Percentiles rank a stretch among this genome's conserved stretches.
These are phyloP conservation scores for Triplophysa tibetana DNA, from an alignment of 2,113 vertebrate genomes.

Conservation along the genomic window DNA sequence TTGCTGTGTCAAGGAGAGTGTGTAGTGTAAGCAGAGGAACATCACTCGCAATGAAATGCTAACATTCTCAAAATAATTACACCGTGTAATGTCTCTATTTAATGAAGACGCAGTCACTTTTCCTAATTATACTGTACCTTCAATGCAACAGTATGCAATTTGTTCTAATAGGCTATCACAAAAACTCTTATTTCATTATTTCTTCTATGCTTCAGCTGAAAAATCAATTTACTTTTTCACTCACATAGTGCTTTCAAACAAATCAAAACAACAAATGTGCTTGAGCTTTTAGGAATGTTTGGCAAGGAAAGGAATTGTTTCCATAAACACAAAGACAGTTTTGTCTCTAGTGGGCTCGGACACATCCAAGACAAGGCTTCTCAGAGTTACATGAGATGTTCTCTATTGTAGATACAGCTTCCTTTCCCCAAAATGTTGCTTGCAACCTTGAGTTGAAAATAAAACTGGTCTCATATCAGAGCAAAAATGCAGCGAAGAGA, in stretches of 20 bases:
- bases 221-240: background rate
- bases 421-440: constrained; percentile 18
- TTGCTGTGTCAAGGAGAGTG: too few species aligned
- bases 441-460: background rate
- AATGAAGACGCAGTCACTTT: constrained; percentile 4
- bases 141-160: background rate
- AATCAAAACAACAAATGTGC: background rate
- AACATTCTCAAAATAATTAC: constrained; percentile 12
- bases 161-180: constrained; percentile 15
- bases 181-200: background rate
- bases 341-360: constrained; percentile 22
- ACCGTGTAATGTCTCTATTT: constrained; percentile 12
- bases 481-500: background rate
- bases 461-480: constrained; percentile 19
- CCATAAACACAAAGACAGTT: constrained; percentile 24
- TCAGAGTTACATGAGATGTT: constrained; percentile 6
- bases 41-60: constrained; percentile 23
- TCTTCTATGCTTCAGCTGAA: background rate
- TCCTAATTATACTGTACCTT: constrained; percentile 29
- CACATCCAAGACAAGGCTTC: constrained; percentile 12
- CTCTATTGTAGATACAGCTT: background rate
- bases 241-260: background rate
- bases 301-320: background rate
- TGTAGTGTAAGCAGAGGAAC: background rate
- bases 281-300: background rate